Conservation (phyloP, 2,797 vertebrate species). For the Jordanella pulchra region DNA sequence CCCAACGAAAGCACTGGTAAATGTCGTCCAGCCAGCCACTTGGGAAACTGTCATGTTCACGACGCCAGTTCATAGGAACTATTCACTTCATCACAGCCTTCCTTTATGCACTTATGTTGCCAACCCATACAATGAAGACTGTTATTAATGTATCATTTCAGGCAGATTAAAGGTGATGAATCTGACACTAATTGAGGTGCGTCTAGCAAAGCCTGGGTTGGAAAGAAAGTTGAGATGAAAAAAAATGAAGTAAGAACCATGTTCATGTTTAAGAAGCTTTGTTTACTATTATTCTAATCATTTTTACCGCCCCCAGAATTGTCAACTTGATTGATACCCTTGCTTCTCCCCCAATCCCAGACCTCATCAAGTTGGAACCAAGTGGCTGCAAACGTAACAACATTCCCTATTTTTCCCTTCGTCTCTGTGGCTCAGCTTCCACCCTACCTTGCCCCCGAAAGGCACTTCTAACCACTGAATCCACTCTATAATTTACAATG, state of each 20-base stretch:
- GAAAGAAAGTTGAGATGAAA: slow-evolving; percentile 30
- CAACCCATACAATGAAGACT: slow-evolving; percentile 40
- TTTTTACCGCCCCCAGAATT: slow-evolving; percentile 54
- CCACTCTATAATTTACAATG: slow-evolving; percentile 73
- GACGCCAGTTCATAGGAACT: slow-evolving; percentile 52
- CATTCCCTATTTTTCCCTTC: slow-evolving; percentile 39
- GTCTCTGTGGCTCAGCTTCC: slow-evolving; percentile 39
- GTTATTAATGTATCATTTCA: slow-evolving; percentile 62
- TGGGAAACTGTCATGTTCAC: slow-evolving; percentile 49
- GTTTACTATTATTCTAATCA: slow-evolving; percentile 74
- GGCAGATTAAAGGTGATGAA: slow-evolving; percentile 55
- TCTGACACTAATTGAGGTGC: slow-evolving; percentile 47
- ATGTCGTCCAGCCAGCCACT: slow-evolving; percentile 61
- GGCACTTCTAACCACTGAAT: slow-evolving; percentile 61
- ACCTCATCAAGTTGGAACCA: slow-evolving; percentile 65
- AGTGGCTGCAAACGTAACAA: slow-evolving; percentile 58
- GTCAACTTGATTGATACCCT: slow-evolving; percentile 72
- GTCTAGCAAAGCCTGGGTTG: slow-evolving; percentile 25
- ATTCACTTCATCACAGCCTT: slow-evolving; percentile 30
- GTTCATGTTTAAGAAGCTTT: slow-evolving; percentile 49
- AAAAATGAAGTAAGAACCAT: slow-evolving; percentile 16
- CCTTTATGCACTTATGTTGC: slow-evolving; percentile 50
- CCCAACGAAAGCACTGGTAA: slow-evolving; percentile 39
- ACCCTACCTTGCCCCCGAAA: slow-evolving; percentile 49
- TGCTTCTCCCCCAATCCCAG: slow-evolving; percentile 65